Percentiles rank a stretch among this genome's conserved stretches.
Evolutionary conservation across 2,888 invertebrate species (phyloP).

Genomic region (Melieria crassipennis): DNA sequence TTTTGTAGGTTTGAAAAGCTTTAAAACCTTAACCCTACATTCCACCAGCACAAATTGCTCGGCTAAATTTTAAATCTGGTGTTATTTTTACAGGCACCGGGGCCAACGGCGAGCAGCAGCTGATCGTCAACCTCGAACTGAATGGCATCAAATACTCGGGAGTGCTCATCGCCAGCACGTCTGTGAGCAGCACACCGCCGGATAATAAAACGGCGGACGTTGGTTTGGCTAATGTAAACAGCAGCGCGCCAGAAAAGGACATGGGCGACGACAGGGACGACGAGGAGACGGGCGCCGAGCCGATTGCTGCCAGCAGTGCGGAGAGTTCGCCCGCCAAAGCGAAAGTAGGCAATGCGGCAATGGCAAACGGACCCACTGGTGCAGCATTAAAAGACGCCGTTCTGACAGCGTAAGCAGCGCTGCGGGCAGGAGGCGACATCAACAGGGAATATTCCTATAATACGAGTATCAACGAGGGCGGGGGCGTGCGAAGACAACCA

Average conservation of each 20-base stretch:
- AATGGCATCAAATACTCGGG: slow-evolving; percentile 97
- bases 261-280: slow-evolving; percentile 27
- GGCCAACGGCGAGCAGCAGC: slow-evolving; percentile 84
- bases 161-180: slow-evolving; percentile 78
- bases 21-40: neutral
- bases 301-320: too few species aligned
- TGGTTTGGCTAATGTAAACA: neutral
- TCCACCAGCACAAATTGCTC: neutral
- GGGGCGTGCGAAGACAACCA: too few species aligned
- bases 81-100: slow-evolving; percentile 75
- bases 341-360: too few species aligned
- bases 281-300: neutral
- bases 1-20: neutral
- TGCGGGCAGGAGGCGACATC: too few species aligned
- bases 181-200: slow-evolving; percentile 20
- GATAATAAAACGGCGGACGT: neutral
- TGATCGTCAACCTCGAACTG: slow-evolving; percentile 95
- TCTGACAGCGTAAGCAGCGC: too few species aligned
- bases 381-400: too few species aligned
- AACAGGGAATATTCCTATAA: too few species aligned
- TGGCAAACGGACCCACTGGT: too few species aligned
- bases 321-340: too few species aligned
- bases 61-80: neutral
- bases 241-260: slow-evolving; percentile 12
- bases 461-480: too few species aligned